A percentile compares a stretch with the other conserved stretches of the same genome.
phyloP scores from a whole-genome alignment of 2,888 invertebrate species.

The Plemyria rubiginata region DNA sequence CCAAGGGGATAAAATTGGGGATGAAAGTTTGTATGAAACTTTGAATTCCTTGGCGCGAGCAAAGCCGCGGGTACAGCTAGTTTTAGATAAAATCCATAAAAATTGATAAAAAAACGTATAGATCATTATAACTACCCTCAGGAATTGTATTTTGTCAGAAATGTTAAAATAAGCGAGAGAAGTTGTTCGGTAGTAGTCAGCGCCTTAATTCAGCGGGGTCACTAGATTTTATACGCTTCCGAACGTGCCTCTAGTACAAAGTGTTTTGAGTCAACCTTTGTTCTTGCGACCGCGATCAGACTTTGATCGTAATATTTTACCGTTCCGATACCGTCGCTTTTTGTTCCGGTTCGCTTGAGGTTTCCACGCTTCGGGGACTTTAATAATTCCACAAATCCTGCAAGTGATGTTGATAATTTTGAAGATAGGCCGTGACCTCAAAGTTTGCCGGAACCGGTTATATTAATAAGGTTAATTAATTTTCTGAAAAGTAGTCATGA shows the following conservation, averaged over 20 bases:
- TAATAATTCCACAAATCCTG: conserved; percentile 63
- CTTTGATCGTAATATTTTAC: conserved; percentile 65
- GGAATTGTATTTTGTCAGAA: too few species aligned
- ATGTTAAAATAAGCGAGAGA: too few species aligned
- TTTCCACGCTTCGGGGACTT: conserved; percentile 55
- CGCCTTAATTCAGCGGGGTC: not conserved
- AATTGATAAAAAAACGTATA: too few species aligned
- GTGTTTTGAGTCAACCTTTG: conserved; percentile 42
- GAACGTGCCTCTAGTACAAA: conserved; percentile 20
- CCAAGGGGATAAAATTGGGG: too few species aligned
- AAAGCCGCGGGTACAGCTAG: too few species aligned
- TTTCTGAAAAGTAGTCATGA: conserved; percentile 19
- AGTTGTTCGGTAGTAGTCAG: too few species aligned
- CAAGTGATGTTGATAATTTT: conserved; percentile 58
- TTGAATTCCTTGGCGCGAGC: too few species aligned
- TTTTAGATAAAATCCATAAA: too few species aligned
- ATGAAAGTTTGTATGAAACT: too few species aligned
- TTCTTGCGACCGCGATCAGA: conserved; percentile 51
- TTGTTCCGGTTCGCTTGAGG: conserved; percentile 56
- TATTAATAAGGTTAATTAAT: conserved; percentile 29
- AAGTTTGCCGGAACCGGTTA: conserved; percentile 43
- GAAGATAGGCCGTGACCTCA: conserved; percentile 45
- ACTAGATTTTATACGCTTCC: conserved; percentile 3
- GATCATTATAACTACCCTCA: too few species aligned
- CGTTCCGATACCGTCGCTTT: conserved; percentile 51